Evolutionary conservation across 2,888 invertebrate genomes (phyloP).

Genomic region (Conus canariensis): DNA sequence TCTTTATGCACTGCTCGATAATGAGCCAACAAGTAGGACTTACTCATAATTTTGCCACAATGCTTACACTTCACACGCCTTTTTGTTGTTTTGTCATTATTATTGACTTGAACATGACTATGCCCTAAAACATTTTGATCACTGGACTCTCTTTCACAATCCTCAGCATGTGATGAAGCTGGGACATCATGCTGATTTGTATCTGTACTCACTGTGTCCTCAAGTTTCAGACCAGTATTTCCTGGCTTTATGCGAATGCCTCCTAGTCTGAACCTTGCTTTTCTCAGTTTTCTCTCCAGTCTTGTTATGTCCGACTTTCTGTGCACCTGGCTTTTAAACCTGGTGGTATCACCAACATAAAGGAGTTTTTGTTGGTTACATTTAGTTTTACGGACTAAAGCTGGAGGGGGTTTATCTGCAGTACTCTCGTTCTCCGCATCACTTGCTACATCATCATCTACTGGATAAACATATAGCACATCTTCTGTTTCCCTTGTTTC

Average conservation of each 20-base stretch:
- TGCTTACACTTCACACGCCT: not conserved
- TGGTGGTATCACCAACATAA: not conserved
- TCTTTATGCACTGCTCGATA: constrained; percentile 24
- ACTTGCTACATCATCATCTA: not conserved
- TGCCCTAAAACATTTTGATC: not conserved
- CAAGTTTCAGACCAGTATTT: not conserved
- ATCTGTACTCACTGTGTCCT: not conserved
- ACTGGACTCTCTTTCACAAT: not conserved
- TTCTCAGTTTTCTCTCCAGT: not conserved
- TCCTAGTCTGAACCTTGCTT: not conserved
- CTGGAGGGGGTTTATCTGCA: not conserved
- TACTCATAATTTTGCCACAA: constrained; percentile 16
- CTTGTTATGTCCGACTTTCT: not conserved
- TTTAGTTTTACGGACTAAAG: not conserved
- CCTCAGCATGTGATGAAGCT: not conserved
- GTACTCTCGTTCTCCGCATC: not conserved
- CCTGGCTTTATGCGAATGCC: too few relatives aligned
- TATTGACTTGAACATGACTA: not conserved
- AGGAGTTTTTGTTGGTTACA: not conserved
- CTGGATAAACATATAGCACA: not conserved
- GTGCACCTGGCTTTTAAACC: not conserved
- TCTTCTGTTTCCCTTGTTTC: not conserved
- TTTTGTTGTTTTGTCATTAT: not conserved
- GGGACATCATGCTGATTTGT: not conserved
- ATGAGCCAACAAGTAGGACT: constrained; percentile 22